phyloP scores from a whole-genome alignment of 2,113 vertebrate species.

The Corapipo altera region DNA sequence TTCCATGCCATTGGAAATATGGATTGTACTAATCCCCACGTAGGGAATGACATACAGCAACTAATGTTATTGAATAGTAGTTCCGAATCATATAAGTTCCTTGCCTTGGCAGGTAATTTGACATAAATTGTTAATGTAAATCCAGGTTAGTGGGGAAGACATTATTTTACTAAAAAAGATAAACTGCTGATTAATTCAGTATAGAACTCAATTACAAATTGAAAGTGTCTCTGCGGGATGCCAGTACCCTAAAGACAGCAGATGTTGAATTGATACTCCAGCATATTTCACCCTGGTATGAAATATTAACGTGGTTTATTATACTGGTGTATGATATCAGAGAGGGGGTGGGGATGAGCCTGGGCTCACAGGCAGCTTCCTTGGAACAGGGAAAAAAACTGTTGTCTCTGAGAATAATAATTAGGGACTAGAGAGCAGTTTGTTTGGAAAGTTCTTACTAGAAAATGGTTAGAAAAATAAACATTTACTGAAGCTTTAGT shows the following conservation, averaged over 20 bases:
- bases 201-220: constrained; percentile 97
- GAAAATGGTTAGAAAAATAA: constrained; percentile 67
- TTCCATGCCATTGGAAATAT: constrained; percentile 17
- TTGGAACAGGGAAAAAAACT: neutral
- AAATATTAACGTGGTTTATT: constrained; percentile 97
- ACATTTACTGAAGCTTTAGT: neutral
- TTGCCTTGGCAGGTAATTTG: constrained; percentile 80
- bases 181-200: constrained; percentile 99
- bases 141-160: constrained; percentile 83
- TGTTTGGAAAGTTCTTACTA: constrained; percentile 19
- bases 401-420: constrained; percentile 2
- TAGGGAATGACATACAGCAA: constrained; percentile 52
- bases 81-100: constrained; percentile 61
- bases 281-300: constrained; percentile 93
- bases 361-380: neutral
- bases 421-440: neutral
- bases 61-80: constrained; percentile 21
- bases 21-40: neutral
- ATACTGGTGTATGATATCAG: constrained; percentile 67
- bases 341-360: constrained; percentile 50
- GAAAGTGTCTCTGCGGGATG: constrained; percentile 90
- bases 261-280: constrained; percentile 93
- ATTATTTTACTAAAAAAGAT: constrained; percentile 94
- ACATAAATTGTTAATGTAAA: constrained; percentile 85
- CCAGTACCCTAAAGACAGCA: constrained; percentile 85